Evolutionary conservation across 2,888 invertebrate genomes (phyloP).

Genomic region (Cheilosia vulpina): DNA sequence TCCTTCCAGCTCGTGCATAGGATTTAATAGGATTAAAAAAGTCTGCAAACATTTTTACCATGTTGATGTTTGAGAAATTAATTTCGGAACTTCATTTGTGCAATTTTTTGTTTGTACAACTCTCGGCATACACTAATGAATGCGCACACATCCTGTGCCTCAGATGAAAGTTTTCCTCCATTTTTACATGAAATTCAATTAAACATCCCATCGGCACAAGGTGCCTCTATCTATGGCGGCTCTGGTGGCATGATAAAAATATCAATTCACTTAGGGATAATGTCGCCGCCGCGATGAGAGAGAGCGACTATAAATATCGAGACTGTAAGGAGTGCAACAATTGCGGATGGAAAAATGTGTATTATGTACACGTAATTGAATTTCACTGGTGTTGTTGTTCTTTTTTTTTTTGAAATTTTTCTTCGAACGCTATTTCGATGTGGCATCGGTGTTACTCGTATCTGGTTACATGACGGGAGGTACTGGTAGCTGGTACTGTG

Average conservation of each 20-base stretch:
- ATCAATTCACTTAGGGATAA: constrained; percentile 37
- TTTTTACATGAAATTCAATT: constrained; percentile 51
- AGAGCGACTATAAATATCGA: constrained; percentile 23
- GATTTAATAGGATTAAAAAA: constrained; percentile 58
- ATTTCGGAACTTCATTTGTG: constrained; percentile 29
- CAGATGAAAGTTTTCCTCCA: constrained; percentile 13
- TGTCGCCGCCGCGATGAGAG: constrained; percentile 4
- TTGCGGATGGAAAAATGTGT: constrained; percentile 34
- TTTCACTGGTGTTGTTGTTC: constrained; percentile 18
- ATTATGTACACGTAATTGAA: constrained; percentile 37
- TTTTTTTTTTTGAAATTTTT: constrained; percentile 17
- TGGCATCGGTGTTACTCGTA: constrained; percentile 3
- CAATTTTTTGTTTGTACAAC: neutral
- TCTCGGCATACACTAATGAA: constrained; percentile 21
- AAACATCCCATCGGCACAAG: neutral
- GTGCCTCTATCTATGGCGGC: neutral
- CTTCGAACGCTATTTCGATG: constrained; percentile 2
- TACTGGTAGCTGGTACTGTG: neutral
- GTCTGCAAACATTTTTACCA: constrained; percentile 55
- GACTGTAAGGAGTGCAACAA: constrained; percentile 21
- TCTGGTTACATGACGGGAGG: constrained; percentile 8
- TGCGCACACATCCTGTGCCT: constrained; percentile 34
- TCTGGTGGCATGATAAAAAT: constrained; percentile 25
- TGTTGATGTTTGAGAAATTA: constrained; percentile 60
- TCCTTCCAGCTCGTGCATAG: constrained; percentile 15